These are phyloP conservation scores for Hemithea aestivaria DNA, from an alignment of 2,888 invertebrate species.

Conservation along the genomic window DNA sequence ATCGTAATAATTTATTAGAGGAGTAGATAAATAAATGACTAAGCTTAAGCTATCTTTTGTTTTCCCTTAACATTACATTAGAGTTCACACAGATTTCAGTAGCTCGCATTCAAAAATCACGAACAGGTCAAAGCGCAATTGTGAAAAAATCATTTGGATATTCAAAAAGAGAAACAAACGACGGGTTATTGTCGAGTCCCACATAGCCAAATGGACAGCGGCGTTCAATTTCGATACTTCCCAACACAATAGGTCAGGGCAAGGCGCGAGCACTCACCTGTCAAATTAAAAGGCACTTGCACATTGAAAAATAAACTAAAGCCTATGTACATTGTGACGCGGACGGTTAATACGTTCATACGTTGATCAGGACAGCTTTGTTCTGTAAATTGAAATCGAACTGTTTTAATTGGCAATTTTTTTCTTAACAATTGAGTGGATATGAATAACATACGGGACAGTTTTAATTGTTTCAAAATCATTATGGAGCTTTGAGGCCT, in stretches of 20 bases:
- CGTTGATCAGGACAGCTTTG: slow-evolving; percentile 16
- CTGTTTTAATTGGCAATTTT: slow-evolving; percentile 13
- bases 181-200: slow-evolving; percentile 62
- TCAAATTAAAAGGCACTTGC: slow-evolving; percentile 76
- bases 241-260: slow-evolving; percentile 71
- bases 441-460: no score
- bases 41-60: no score
- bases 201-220: slow-evolving; percentile 69
- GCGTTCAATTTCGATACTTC: slow-evolving; percentile 76
- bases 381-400: slow-evolving; percentile 15
- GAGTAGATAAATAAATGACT: no score
- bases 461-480: no score
- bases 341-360: slow-evolving; percentile 14
- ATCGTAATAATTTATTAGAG: no score
- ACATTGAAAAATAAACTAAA: slow-evolving; percentile 63
- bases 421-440: slow-evolving; percentile 2
- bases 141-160: slow-evolving; percentile 67
- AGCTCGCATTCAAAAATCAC: slow-evolving; percentile 26
- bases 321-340: slow-evolving; percentile 14
- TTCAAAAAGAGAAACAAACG: slow-evolving; percentile 62
- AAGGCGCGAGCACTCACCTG: slow-evolving; percentile 75
- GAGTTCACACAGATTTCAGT: no score
- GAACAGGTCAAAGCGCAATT: slow-evolving; percentile 51
- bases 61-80: no score
- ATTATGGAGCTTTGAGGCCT: no score